Evolutionary conservation across 2,888 invertebrate species (phyloP).

Genomic region (Clusia tigrina): DNA sequence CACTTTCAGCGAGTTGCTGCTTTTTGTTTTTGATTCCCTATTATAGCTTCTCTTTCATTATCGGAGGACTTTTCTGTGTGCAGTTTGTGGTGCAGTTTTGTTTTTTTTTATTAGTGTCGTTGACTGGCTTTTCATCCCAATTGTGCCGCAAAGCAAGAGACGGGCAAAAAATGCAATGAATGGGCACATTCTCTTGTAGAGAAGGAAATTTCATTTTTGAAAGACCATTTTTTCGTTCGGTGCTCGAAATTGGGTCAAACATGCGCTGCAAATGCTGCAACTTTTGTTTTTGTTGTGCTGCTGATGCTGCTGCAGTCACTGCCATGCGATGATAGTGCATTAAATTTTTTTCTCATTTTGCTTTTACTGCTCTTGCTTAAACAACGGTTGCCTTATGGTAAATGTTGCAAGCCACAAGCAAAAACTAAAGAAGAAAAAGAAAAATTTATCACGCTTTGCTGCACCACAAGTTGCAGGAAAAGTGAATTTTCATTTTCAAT

Average conservation of each 20-base stretch:
- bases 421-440: background rate
- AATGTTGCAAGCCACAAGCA: background rate
- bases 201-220: constrained; percentile 32
- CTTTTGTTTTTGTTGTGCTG: constrained; percentile 40
- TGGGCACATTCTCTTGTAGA: constrained; percentile 9
- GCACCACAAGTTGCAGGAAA: constrained; percentile 32
- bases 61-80: background rate
- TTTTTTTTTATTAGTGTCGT: too few relatives aligned
- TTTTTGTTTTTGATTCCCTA: too few relatives aligned
- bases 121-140: background rate
- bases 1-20: background rate
- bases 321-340: constrained; percentile 6
- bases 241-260: constrained; percentile 43
- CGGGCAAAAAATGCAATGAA: constrained; percentile 31
- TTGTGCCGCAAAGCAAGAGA: constrained; percentile 15
- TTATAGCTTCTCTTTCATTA: too few relatives aligned
- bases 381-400: background rate
- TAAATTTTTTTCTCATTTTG: too few relatives aligned
- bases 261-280: constrained; percentile 34
- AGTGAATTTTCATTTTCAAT: constrained; percentile 41
- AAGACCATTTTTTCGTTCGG: constrained; percentile 22
- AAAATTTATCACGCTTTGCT: background rate
- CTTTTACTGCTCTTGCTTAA: constrained; percentile 4
- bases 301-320: background rate
- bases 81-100: background rate